phyloP scores from a whole-genome alignment of 2,888 invertebrate genomes.

The Dolichomitus sp. region DNA sequence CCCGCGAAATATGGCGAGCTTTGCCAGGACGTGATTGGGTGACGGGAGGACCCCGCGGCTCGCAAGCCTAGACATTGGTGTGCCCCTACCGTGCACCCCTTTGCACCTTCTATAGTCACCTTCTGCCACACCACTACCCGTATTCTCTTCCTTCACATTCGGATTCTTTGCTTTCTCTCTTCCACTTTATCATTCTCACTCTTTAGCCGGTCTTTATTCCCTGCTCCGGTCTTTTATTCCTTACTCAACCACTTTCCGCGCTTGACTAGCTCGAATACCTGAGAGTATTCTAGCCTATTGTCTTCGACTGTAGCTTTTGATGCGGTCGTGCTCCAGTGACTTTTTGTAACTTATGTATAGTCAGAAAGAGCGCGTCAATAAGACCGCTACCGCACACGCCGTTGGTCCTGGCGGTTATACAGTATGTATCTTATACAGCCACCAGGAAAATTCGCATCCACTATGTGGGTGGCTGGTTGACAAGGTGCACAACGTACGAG shows the following conservation, averaged over 20 bases:
- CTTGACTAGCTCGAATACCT: slow-evolving; percentile 37
- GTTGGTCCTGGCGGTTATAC: neutral
- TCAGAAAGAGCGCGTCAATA: slow-evolving; percentile 7
- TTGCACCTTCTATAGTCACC: slow-evolving; percentile 77
- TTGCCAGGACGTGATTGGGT: slow-evolving; percentile 85
- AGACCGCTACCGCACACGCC: neutral
- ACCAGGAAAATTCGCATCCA: slow-evolving; percentile 21
- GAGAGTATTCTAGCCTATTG: slow-evolving; percentile 71
- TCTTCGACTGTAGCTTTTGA: slow-evolving; percentile 44
- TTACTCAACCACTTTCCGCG: slow-evolving; percentile 21
- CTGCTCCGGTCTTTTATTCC: neutral
- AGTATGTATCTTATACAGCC: slow-evolving; percentile 4
- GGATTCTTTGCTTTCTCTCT: slow-evolving; percentile 50
- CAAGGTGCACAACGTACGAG: slow-evolving; percentile 21
- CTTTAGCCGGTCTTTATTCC: slow-evolving; percentile 57
- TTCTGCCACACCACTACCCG: slow-evolving; percentile 63
- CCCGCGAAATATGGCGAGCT: slow-evolving; percentile 85
- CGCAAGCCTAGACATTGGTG: slow-evolving; percentile 85
- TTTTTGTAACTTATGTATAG: neutral
- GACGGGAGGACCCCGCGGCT: slow-evolving; percentile 85
- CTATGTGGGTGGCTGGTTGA: slow-evolving; percentile 7
- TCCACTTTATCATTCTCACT: slow-evolving; percentile 43
- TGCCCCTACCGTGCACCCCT: slow-evolving; percentile 77
- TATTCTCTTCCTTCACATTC: slow-evolving; percentile 43
- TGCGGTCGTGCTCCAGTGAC: neutral